Evolutionary conservation across 2,797 vertebrate species (phyloP).

Genomic region (Urocyon cinereoargenteus): DNA sequence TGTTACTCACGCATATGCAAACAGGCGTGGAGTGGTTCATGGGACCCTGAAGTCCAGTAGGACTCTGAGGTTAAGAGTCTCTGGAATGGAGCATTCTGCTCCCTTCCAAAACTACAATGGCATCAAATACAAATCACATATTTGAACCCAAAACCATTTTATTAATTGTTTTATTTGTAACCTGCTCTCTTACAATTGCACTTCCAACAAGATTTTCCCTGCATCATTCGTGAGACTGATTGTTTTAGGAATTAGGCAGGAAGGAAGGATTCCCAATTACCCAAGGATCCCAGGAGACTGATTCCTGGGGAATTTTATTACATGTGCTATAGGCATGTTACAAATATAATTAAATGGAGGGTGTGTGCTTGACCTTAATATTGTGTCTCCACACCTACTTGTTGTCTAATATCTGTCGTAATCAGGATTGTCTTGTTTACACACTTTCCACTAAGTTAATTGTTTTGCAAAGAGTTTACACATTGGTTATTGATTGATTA

Average conservation of each 20-base stretch:
- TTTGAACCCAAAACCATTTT: constrained; percentile 57
- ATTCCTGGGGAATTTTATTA: constrained; percentile 73
- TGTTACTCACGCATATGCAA: neutral
- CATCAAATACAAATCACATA: constrained; percentile 50
- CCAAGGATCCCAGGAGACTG: constrained; percentile 38
- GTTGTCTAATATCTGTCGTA: constrained; percentile 15
- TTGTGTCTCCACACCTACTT: neutral
- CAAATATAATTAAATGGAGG: constrained; percentile 69
- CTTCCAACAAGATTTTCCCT: constrained; percentile 65
- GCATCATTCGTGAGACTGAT: constrained; percentile 68
- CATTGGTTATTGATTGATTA: constrained; percentile 72
- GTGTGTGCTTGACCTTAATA: neutral
- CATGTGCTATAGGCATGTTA: constrained; percentile 44
- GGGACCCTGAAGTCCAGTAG: neutral
- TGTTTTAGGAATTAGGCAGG: constrained; percentile 71
- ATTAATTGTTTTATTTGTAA: constrained; percentile 74
- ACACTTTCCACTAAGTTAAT: constrained; percentile 69
- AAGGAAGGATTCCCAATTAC: constrained; percentile 68
- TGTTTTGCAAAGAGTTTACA: constrained; percentile 67
- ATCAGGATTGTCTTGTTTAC: constrained; percentile 58
- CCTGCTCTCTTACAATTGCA: constrained; percentile 58
- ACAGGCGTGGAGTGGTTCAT: neutral
- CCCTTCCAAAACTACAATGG: neutral
- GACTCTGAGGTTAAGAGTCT: neutral
- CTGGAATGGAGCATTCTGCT: neutral